Percentiles rank a stretch among this genome's conserved stretches.
Evolutionary conservation across 2,113 vertebrate species (phyloP).

Genomic region (Tachuris rubrigastra): DNA sequence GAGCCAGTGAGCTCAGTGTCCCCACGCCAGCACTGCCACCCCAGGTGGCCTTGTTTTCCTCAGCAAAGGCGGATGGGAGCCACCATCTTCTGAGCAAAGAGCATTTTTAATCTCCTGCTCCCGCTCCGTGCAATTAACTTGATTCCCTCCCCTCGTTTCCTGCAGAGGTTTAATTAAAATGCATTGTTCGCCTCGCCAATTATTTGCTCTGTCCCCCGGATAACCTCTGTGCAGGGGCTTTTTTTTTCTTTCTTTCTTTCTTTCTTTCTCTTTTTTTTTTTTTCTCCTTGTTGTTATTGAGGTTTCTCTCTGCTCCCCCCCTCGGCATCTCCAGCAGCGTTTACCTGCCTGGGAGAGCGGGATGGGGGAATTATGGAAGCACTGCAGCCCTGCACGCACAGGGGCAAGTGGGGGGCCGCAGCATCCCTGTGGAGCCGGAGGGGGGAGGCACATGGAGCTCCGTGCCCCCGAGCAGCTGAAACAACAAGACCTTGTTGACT

Average conservation of each 20-base stretch:
- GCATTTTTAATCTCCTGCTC: conserved; percentile 55
- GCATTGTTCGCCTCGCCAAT: conserved; percentile 58
- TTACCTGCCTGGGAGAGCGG: not conserved
- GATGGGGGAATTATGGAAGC: not conserved
- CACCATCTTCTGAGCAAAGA: conserved; percentile 38
- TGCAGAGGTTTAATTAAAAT: conserved; percentile 64
- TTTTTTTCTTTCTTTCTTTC: not conserved
- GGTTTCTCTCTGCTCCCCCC: not conserved
- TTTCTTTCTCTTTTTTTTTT: rapidly evolving
- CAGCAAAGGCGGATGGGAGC: conserved; percentile 11
- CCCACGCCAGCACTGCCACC: not conserved
- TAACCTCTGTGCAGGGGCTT: conserved; percentile 35
- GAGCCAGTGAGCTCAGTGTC: not conserved
- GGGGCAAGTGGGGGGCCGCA: not conserved
- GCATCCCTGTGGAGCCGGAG: not conserved
- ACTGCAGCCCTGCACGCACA: not conserved
- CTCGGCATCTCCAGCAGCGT: conserved; percentile 1
- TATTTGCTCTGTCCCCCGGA: conserved; percentile 60
- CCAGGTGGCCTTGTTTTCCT: conserved; percentile 54
- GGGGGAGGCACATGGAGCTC: not conserved
- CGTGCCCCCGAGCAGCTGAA: conserved; percentile 53
- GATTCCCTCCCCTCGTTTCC: conserved; percentile 58
- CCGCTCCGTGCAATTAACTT: conserved; percentile 62
- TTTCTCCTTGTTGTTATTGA: not conserved
- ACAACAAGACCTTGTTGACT: conserved; percentile 55